A percentile compares a stretch with the other conserved stretches of the same genome.
Conservation (phyloP, 2,113 vertebrate genomes). For the Ptilonorhynchus violaceus region DNA sequence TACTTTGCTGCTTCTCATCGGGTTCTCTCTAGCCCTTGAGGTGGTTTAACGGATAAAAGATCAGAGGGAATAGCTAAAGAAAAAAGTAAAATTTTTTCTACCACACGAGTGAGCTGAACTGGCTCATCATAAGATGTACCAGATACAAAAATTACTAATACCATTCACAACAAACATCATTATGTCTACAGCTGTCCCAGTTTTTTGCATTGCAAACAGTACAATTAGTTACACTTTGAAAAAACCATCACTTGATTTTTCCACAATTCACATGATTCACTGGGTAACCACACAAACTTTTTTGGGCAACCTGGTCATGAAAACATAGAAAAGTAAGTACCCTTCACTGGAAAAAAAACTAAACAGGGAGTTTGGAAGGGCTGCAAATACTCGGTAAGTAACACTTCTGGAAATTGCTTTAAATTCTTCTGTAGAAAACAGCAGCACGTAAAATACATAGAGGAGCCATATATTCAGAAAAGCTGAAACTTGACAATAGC, state of each 20-base stretch:
- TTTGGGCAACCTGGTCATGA: neutral
- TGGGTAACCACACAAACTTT: neutral
- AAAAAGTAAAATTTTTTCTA: neutral
- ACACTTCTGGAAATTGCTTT: neutral
- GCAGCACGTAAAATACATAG: neutral
- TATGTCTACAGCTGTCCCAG: neutral
- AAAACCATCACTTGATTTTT: neutral
- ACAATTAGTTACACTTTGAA: neutral
- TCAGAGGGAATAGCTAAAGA: neutral
- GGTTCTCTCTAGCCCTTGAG: neutral
- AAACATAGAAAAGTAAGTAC: neutral
- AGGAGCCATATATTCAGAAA: neutral
- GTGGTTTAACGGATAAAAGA: neutral
- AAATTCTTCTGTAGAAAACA: neutral
- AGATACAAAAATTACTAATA: neutral
- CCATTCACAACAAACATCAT: neutral
- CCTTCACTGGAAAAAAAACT: neutral
- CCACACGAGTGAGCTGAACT: neutral
- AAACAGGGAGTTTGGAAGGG: neutral
- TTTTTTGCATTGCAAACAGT: neutral
- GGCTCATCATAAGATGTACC: neutral
- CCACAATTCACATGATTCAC: neutral
- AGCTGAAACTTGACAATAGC: neutral
- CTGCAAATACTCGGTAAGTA: neutral
- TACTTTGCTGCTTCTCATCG: neutral